These are phyloP conservation scores for Pterobdella sp. DNA, from an alignment of 2,888 invertebrate genomes.

Conservation along the genomic window DNA sequence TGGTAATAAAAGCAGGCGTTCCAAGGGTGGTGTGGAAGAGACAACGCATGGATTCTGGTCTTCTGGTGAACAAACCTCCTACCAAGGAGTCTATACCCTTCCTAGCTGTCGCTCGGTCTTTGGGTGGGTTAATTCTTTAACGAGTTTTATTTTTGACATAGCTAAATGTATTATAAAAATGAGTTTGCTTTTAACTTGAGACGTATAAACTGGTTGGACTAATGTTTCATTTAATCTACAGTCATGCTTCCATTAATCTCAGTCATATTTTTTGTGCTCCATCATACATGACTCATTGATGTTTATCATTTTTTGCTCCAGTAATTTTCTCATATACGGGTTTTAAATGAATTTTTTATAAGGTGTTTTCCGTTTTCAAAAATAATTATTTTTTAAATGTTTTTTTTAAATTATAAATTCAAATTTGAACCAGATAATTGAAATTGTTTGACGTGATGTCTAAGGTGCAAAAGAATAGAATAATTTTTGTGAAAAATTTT, in stretches of 20 bases:
- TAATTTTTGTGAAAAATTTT: no score
- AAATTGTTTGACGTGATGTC: no score
- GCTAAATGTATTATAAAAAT: not conserved
- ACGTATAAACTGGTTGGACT: not conserved
- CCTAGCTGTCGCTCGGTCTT: conserved; percentile 84
- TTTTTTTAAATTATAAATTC: no score
- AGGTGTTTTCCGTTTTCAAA: no score
- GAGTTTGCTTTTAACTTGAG: not conserved
- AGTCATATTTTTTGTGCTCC: not conserved
- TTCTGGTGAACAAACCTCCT: conserved; percentile 49
- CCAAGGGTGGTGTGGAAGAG: conserved; percentile 95
- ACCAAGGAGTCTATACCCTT: conserved; percentile 53
- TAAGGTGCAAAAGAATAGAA: no score
- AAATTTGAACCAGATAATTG: no score
- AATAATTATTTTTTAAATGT: no score
- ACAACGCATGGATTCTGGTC: conserved; percentile 55
- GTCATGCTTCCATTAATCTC: not conserved
- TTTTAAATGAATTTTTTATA: no score
- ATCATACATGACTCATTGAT: not conserved
- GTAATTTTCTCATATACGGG: no score
- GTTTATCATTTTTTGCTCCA: no score
- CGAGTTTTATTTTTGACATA: not conserved
- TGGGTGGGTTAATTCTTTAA: conserved; percentile 56
- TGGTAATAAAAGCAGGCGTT: conserved; percentile 71
- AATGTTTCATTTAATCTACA: not conserved